Evolutionary conservation across 2,888 invertebrate genomes (phyloP).

Genomic region (Catocala sponsa): DNA sequence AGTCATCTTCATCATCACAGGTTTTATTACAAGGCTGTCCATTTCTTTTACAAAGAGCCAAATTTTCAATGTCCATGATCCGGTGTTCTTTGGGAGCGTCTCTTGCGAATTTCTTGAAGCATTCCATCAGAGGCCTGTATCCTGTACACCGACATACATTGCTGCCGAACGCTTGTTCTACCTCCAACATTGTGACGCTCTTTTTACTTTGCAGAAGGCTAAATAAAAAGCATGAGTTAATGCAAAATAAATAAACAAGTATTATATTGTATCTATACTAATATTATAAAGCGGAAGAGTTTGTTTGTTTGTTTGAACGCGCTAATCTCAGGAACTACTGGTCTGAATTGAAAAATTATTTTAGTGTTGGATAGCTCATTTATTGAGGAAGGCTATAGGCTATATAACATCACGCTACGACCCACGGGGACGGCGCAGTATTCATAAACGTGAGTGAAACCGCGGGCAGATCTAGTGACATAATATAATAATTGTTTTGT

Average conservation of each 20-base stretch:
- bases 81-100: slow-evolving; percentile 67
- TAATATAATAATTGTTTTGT: too few relatives aligned
- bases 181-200: slow-evolving; percentile 86
- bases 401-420: too few relatives aligned
- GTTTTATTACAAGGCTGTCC: slow-evolving; percentile 33
- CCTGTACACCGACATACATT: slow-evolving; percentile 93
- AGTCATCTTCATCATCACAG: slow-evolving; percentile 56
- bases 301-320: too few relatives aligned
- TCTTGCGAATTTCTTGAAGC: slow-evolving; percentile 88
- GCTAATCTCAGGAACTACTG: too few relatives aligned
- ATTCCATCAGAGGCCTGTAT: slow-evolving; percentile 89
- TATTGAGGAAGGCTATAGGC: too few relatives aligned
- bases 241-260: not conserved
- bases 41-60: slow-evolving; percentile 52
- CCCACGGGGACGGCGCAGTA: too few relatives aligned
- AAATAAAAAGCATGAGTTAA: slow-evolving; percentile 25
- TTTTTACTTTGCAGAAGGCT: slow-evolving; percentile 77
- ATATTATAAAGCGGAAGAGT: too few relatives aligned
- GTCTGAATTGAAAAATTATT: too few relatives aligned
- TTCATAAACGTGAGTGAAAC: too few relatives aligned
- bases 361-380: too few relatives aligned
- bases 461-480: too few relatives aligned
- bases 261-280: too few relatives aligned
- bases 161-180: slow-evolving; percentile 91
- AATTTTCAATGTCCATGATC: slow-evolving; percentile 50